A percentile compares a stretch with the other conserved stretches of the same genome.
Evolutionary conservation across 2,113 vertebrate genomes (phyloP).

Genomic region (Campylomormyrus numenius): DNA sequence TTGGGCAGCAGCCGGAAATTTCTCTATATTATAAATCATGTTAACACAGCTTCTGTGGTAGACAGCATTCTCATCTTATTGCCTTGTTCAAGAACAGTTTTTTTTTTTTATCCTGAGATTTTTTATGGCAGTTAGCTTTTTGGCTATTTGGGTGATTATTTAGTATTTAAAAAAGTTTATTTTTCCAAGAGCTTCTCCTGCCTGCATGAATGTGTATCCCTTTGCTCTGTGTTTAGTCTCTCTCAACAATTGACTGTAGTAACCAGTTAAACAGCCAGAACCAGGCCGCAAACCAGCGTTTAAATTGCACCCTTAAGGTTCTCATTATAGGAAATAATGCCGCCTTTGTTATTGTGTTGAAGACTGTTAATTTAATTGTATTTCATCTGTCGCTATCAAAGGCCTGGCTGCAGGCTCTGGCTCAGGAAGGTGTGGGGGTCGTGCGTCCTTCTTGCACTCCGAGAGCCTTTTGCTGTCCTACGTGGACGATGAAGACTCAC

Average conservation of each 20-base stretch:
- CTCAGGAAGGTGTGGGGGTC: neutral
- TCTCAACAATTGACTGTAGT: neutral
- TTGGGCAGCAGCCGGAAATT: neutral
- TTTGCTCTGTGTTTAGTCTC: neutral
- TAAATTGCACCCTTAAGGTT: neutral
- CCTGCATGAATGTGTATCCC: neutral
- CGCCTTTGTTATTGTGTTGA: neutral
- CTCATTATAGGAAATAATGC: neutral
- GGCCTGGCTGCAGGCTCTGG: neutral
- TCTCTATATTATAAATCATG: neutral
- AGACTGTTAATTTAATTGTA: neutral
- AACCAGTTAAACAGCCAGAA: neutral
- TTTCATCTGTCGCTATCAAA: neutral
- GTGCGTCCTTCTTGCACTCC: neutral
- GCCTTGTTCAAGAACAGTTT: neutral
- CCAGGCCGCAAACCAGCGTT: neutral
- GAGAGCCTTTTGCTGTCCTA: neutral
- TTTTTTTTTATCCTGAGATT: neutral
- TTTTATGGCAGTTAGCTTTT: neutral
- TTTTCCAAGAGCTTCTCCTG: neutral
- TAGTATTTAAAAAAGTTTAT: neutral
- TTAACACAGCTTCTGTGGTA: neutral
- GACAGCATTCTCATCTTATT: neutral
- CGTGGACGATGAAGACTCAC: neutral
- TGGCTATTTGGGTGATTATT: neutral